Evolutionary conservation across 2,797 vertebrate genomes (phyloP).

Genomic region (Heterohyrax brucei): DNA sequence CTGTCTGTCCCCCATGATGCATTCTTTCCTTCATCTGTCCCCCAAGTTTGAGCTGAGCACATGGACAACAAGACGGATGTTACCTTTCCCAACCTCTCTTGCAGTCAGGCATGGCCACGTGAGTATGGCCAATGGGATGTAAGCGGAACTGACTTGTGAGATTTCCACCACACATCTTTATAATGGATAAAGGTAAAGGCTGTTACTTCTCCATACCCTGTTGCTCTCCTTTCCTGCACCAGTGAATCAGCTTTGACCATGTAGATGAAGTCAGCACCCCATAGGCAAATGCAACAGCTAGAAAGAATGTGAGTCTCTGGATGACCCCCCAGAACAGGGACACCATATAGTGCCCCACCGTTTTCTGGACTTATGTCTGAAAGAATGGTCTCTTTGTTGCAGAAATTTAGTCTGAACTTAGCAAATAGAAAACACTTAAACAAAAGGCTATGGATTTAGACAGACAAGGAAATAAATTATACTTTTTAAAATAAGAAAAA

Average conservation of each 20-base stretch:
- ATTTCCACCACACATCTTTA: background rate
- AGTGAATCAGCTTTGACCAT: background rate
- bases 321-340: background rate
- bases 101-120: background rate
- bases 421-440: background rate
- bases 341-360: background rate
- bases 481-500: conserved; percentile 29
- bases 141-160: background rate
- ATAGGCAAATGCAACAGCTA: background rate
- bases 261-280: background rate
- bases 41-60: background rate
- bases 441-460: background rate
- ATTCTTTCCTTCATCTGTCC: background rate
- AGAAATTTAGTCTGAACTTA: conserved; percentile 18
- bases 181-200: background rate
- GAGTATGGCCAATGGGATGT: background rate
- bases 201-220: background rate
- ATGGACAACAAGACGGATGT: background rate
- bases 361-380: background rate
- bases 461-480: background rate
- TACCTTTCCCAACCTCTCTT: background rate
- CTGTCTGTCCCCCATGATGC: background rate
- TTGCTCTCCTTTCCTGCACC: background rate
- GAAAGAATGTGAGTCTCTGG: background rate
- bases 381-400: background rate